Percentiles rank a stretch among this genome's conserved stretches.
phyloP scores from a whole-genome alignment of 2,113 vertebrate species.

The Lagopus leucura region DNA sequence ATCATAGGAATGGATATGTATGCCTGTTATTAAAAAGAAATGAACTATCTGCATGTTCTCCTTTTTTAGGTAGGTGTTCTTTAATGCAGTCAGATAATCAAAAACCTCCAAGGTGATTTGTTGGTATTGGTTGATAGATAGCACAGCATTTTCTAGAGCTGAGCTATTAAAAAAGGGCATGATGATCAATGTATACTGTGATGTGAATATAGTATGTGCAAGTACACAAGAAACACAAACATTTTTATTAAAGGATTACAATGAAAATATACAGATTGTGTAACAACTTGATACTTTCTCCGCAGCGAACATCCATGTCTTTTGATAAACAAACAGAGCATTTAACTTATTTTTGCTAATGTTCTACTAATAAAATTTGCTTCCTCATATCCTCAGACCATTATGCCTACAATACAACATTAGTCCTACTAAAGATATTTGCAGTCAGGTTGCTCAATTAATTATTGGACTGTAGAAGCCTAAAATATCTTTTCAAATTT shows the following conservation, averaged over 20 bases:
- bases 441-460: not conserved
- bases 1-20: no score
- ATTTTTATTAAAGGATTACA: conserved; percentile 48
- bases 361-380: conserved; percentile 18
- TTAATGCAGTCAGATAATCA: not conserved
- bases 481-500: not conserved
- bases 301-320: not conserved
- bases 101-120: not conserved
- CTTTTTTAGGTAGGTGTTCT: not conserved
- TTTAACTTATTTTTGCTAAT: conserved; percentile 26
- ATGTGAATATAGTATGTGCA: not conserved
- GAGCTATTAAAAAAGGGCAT: not conserved
- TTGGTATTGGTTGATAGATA: not conserved
- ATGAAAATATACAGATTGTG: not conserved
- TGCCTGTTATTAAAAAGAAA: not conserved
- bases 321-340: not conserved
- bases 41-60: not conserved
- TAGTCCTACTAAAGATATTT: conserved; percentile 32
- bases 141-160: not conserved
- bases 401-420: not conserved
- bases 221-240: not conserved
- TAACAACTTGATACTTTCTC: not conserved
- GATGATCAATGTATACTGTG: not conserved
- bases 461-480: not conserved
- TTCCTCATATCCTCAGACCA: conserved; percentile 16